phyloP scores from a whole-genome alignment of 2,797 vertebrate genomes.

The Peromyscus attwateri region DNA sequence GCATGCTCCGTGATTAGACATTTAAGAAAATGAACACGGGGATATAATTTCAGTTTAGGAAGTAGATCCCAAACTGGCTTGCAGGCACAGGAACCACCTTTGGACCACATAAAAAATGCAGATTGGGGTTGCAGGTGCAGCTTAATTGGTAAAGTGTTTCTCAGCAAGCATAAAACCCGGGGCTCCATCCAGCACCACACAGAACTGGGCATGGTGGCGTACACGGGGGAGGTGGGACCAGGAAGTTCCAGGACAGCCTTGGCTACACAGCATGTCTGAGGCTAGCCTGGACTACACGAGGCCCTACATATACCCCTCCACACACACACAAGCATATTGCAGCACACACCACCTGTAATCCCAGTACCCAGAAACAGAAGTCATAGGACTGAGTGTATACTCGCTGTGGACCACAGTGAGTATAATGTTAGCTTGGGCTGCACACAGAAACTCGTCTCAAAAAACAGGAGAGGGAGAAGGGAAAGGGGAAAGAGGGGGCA shows the following conservation, averaged over 20 bases:
- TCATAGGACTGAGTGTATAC: neutral
- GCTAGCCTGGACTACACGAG: neutral
- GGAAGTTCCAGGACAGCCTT: neutral
- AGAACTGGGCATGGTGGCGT: neutral
- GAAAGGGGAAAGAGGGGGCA: neutral
- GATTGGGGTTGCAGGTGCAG: neutral
- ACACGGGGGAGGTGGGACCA: neutral
- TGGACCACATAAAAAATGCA: constrained; percentile 38
- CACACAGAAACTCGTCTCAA: neutral
- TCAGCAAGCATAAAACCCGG: neutral
- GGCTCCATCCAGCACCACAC: neutral
- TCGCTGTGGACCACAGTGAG: neutral
- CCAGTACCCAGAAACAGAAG: neutral
- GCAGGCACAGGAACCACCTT: neutral
- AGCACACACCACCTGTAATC: neutral
- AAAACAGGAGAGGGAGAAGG: neutral
- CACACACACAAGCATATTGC: neutral
- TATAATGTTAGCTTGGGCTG: neutral
- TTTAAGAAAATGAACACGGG: constrained; percentile 19
- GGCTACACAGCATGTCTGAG: neutral
- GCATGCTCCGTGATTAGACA: constrained; percentile 4
- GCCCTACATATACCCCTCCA: neutral
- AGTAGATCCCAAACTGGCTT: constrained; percentile 6
- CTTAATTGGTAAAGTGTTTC: neutral
- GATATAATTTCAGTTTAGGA: constrained; percentile 30